Evolutionary conservation across 92 coral and sea anemone species (phyloP).

Genomic region (Ricordea florida): DNA sequence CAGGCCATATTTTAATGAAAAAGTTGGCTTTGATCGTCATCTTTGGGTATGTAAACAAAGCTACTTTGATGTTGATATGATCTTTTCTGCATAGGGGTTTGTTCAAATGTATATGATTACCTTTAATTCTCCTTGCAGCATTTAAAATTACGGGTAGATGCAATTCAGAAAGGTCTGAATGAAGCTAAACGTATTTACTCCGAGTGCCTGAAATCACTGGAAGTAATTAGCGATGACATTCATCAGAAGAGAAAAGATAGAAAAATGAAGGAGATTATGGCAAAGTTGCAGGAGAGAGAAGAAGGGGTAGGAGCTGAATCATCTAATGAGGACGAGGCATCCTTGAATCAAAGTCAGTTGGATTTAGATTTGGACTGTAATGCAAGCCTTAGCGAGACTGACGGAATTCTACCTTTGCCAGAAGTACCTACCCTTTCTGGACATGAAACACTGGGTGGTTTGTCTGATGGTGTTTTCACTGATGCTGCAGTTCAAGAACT

Average conservation of each 20-base stretch:
- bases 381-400: constrained; percentile 15
- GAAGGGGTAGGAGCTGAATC: constrained; percentile 99
- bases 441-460: background rate
- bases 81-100: background rate
- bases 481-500: background rate
- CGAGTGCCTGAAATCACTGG: constrained; percentile 80
- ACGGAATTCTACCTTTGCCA: constrained; percentile 13
- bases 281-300: constrained; percentile 82
- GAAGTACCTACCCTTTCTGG: background rate
- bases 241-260: constrained; percentile 87
- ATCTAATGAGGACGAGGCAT: constrained; percentile 77
- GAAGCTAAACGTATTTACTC: constrained; percentile 89
- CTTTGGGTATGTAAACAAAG: constrained; percentile 64
- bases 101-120: background rate
- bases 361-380: constrained; percentile 79
- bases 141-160: constrained; percentile 86
- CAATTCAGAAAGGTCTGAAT: constrained; percentile 76
- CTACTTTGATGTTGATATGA: background rate
- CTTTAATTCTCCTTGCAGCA: constrained; percentile 47
- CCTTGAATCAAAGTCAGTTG: constrained; percentile 73
- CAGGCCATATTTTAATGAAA: constrained; percentile 84
- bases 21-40: constrained; percentile 81
- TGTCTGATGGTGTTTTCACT: background rate
- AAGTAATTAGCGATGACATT: constrained; percentile 93
- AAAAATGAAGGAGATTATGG: constrained; percentile 65